phyloP scores from a whole-genome alignment of 2,888 invertebrate species.

The Sicus ferrugineus region DNA sequence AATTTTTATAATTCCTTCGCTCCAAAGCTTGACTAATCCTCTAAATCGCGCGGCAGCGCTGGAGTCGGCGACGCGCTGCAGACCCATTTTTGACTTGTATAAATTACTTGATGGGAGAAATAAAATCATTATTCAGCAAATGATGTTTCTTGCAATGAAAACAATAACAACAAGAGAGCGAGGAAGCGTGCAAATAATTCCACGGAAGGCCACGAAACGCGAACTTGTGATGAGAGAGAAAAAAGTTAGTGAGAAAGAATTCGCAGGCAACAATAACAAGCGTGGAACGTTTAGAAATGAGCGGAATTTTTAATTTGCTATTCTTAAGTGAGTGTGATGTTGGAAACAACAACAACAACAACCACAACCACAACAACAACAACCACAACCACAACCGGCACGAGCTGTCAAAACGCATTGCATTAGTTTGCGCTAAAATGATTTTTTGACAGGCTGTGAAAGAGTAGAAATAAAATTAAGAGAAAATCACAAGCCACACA shows the following conservation, averaged over 20 bases:
- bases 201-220: not conserved
- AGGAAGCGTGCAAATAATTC: not conserved
- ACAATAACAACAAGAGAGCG: not conserved
- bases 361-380: too few relatives aligned
- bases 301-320: not conserved
- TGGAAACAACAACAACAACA: too few relatives aligned
- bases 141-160: constrained; percentile 39
- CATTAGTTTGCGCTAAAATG: constrained; percentile 31
- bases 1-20: constrained; percentile 42
- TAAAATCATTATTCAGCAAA: constrained; percentile 59
- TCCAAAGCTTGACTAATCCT: constrained; percentile 58
- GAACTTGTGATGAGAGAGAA: not conserved
- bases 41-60: constrained; percentile 49
- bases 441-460: constrained; percentile 6
- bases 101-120: constrained; percentile 60
- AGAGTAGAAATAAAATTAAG: constrained; percentile 25
- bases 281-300: not conserved
- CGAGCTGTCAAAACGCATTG: constrained; percentile 45
- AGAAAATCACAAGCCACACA: not conserved
- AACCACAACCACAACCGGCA: not conserved
- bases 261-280: too few relatives aligned
- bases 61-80: not conserved
- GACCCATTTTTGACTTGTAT: constrained; percentile 48
- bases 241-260: not conserved
- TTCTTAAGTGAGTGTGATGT: too few relatives aligned